Evolutionary conservation across 2,797 vertebrate genomes (phyloP), one percentile per base, ranked within the genome.

Genomic region (Siniperca scherzeri): DNA sequence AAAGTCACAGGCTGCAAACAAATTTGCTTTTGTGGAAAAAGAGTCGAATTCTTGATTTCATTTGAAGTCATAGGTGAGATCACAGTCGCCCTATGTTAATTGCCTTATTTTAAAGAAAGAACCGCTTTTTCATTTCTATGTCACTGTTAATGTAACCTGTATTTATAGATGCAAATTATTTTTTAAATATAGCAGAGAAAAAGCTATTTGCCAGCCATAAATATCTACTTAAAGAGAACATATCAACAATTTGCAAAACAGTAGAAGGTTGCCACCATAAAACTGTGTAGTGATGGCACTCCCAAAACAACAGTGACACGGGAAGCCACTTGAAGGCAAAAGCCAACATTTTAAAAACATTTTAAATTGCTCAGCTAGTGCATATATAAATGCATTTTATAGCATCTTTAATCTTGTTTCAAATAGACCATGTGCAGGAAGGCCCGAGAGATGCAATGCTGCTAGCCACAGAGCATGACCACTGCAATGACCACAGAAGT

Each of bases 31-130:
- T 50, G 69, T 52, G 53, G 25, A 48, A 77, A 69, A 40, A 38
- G 21, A n/a, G 36, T 53, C 19, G 61, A 59, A 30, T 27, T 70
- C 69, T 72, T 72, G 40, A 55, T 64, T 38, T 64, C 36, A 60
- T 52, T 14, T 25, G 12, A 64, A 25, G 38, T 70, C 61, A 40
- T 7, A 75, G 38, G 61, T 56, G 52, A 56, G 25, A 56, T 66
- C 52, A 33, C 25, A 42, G 22, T 3, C 13, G 3, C 36, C 13
- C 19, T n/a, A 27, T 44, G 25, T 50, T 52, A 14, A 50, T 12
- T 66, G 11, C 30, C 25, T 62, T 38, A 30, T 19, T 8, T 55
- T 36, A 59, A 46, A 46, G 11, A 61, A 60, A 72, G 10, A 25
- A 52, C 11, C 0, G 2, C 44, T 42, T 55, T 14, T 27, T 3